Evolutionary conservation across 2,888 invertebrate genomes (phyloP).

Genomic region (Adineta ricciae): DNA sequence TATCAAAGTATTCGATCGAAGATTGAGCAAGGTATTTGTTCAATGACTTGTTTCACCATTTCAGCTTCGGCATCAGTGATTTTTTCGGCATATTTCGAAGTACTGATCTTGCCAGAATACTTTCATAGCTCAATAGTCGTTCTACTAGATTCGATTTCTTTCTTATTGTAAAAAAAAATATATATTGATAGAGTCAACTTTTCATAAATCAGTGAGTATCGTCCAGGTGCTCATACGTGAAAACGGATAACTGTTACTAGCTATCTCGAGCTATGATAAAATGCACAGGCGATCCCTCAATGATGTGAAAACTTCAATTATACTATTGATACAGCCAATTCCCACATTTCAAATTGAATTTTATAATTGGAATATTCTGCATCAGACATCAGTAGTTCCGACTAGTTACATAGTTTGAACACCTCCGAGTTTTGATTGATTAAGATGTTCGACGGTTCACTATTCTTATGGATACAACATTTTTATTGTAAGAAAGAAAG

Average conservation of each 20-base stretch:
- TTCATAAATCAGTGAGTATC: not conserved
- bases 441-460: not conserved
- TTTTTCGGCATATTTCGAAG: too few species aligned
- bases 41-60: not conserved
- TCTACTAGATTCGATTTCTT: too few species aligned
- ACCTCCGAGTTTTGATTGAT: not conserved
- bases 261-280: not conserved
- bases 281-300: too few species aligned
- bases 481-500: not conserved
- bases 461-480: not conserved
- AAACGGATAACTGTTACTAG: not conserved
- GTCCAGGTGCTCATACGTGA: not conserved
- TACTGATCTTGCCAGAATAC: too few species aligned
- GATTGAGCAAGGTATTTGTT: not conserved
- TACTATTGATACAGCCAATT: not conserved
- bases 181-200: too few species aligned
- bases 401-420: not conserved
- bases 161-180: too few species aligned
- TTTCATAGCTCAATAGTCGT: too few species aligned
- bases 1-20: too few species aligned
- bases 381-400: too few species aligned
- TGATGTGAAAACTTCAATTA: not conserved
- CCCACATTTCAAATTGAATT: not conserved
- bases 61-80: too few species aligned
- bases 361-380: too few species aligned